These are phyloP conservation scores for Trachelus tabidus DNA, from an alignment of 2,888 invertebrate genomes.

Conservation along the genomic window DNA sequence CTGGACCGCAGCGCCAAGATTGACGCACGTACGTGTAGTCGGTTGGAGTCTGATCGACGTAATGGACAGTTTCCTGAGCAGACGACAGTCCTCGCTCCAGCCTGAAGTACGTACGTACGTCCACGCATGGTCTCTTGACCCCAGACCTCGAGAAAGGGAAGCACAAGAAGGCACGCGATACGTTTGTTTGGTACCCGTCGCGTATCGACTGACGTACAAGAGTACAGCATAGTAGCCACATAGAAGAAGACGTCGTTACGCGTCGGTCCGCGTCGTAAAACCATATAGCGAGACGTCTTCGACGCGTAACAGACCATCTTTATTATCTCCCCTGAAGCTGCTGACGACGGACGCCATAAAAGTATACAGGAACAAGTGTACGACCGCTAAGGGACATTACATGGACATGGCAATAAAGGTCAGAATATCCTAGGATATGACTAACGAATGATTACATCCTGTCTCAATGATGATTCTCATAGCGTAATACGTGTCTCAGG, in stretches of 20 bases:
- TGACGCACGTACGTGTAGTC: background rate
- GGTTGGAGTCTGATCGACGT: constrained; percentile 45
- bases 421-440: background rate
- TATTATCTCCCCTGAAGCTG: background rate
- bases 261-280: background rate
- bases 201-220: background rate
- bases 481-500: background rate
- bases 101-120: background rate
- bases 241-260: background rate
- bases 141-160: background rate
- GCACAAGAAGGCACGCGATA: background rate
- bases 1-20: background rate
- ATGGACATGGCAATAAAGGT: background rate
- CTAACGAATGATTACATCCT: background rate
- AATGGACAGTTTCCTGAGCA: constrained; percentile 61
- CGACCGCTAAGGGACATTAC: background rate
- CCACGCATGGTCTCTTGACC: constrained; percentile 1
- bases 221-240: background rate
- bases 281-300: background rate
- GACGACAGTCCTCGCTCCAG: constrained; percentile 25
- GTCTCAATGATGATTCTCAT: background rate
- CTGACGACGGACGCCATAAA: background rate
- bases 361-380: background rate
- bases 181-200: background rate
- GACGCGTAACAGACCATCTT: constrained; percentile 4